Evolutionary conservation across 1,140 invertebrate genomes (phyloP), one percentile per base, ranked within the genome.

Genomic region (Orchestia grillus): DNA sequence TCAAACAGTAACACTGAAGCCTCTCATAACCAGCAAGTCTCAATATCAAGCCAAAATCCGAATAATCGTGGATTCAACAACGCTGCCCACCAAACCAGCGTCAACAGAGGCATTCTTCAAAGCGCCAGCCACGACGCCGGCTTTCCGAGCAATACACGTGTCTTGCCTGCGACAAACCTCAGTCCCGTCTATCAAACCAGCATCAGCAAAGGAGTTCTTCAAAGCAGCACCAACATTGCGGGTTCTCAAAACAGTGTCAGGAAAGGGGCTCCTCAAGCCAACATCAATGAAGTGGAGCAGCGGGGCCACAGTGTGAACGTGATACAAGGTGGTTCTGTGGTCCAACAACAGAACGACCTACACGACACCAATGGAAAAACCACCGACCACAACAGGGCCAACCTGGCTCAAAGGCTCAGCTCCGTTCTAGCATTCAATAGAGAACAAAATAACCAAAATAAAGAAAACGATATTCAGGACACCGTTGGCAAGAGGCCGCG

Each of bases 21-120:
- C 88, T 42, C 42, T 90, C 88, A 90, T 8, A 90, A 90, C 88
- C n/a, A 28, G 41, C 88, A 90, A 19, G 88, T 90, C 28, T 19
- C 43, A 11, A 42, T 3, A 43, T 11, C 28, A 4, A 90, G 43
- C 23, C 88, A 90, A 90, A 42, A 42, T 43, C 0, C 15, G 41
- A 90, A 90, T 36, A 90, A 90, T 90, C n/a, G 42, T 90, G 88
- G 88, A 41, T 90, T 90, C 88, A 90, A 90, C 43, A 90, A 90
- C 43, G 88, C 88, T 90, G 43, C 0, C 36, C 41, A 41, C 15
- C 88, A 28, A 42, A 42, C n/a, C 88, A 90, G 28, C 88, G 42
- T 90, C 88, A 77, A 77, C 62, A 15, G 62, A 77, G 62, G 62
- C 36, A 36, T 77, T 77, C 62, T 77, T 77, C 62, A 77, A 77